Conservation (phyloP, 2,113 vertebrate genomes). For the Sakesphorus luctuosus region DNA sequence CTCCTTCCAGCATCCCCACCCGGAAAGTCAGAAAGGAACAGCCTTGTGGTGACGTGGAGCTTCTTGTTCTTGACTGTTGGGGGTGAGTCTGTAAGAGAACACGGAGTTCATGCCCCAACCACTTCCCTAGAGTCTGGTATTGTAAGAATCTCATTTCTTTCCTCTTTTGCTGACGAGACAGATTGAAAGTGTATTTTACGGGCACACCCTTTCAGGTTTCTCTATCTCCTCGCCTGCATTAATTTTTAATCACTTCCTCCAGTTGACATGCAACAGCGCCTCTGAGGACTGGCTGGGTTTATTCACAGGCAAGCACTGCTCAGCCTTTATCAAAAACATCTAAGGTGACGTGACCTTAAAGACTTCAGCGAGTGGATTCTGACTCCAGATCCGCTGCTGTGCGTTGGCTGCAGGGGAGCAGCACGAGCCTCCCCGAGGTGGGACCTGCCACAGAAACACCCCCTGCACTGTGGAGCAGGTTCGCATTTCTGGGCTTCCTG, state of each 20-base stretch:
- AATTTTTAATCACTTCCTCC: slow-evolving; percentile 88
- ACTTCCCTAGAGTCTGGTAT: slow-evolving; percentile 59
- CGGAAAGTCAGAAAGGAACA: neutral
- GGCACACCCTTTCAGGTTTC: slow-evolving; percentile 86
- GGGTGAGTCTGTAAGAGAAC: neutral
- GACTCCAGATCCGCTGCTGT: neutral
- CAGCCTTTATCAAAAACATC: slow-evolving; percentile 15
- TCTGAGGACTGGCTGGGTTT: neutral
- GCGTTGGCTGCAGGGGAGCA: slow-evolving; percentile 7
- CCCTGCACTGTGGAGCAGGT: neutral
- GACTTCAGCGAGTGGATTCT: neutral
- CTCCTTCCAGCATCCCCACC: neutral
- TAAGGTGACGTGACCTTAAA: slow-evolving; percentile 57
- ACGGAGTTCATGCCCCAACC: slow-evolving; percentile 46
- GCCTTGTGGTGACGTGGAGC: neutral
- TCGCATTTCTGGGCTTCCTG: neutral
- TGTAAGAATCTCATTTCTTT: slow-evolving; percentile 51
- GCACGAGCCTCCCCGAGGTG: neutral
- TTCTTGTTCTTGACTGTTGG: neutral
- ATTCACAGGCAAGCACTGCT: neutral
- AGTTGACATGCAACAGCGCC: slow-evolving; percentile 70
- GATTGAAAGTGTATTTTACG: slow-evolving; percentile 80
- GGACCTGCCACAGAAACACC: neutral
- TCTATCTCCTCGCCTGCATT: slow-evolving; percentile 83
- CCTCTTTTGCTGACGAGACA: slow-evolving; percentile 77